A percentile compares a stretch with the other conserved stretches of the same genome.
phyloP scores from a whole-genome alignment of 2,888 invertebrate species.

The Epinotia nisella region DNA sequence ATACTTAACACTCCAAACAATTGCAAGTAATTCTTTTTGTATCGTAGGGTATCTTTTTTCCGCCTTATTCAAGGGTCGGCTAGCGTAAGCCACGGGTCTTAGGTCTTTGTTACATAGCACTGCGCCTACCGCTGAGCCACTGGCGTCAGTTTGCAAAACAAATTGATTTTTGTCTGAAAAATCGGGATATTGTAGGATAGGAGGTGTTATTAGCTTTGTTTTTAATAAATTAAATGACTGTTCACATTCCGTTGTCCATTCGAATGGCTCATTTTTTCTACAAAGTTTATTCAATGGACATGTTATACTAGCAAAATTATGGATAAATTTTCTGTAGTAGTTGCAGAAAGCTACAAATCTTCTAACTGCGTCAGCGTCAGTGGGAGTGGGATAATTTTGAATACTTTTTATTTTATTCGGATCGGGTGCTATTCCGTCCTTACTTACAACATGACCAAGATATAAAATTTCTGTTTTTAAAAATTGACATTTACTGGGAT shows the following conservation, averaged over 20 bases:
- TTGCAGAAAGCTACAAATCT: not conserved
- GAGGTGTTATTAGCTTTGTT: conserved; percentile 16
- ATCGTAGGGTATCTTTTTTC: conserved; percentile 29
- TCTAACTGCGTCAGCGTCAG: not conserved
- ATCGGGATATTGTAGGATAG: conserved; percentile 29
- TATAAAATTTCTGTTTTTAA: conserved; percentile 4
- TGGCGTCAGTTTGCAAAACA: conserved; percentile 18
- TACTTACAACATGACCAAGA: conserved; percentile 22
- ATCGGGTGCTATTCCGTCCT: conserved; percentile 19
- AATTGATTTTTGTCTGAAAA: conserved; percentile 16
- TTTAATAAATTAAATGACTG: conserved; percentile 12
- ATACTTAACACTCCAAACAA: conserved; percentile 46
- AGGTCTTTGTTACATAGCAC: conserved; percentile 19
- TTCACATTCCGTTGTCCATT: too few species aligned
- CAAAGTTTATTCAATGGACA: conserved; percentile 6
- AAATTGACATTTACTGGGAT: not conserved
- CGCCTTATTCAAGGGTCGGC: conserved; percentile 16
- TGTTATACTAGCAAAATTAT: conserved; percentile 6
- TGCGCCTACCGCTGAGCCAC: conserved; percentile 7
- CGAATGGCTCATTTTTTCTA: not conserved
- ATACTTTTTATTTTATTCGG: not conserved
- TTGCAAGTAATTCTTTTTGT: conserved; percentile 24
- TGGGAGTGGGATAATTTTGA: conserved; percentile 17
- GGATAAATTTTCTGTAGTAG: conserved; percentile 9
- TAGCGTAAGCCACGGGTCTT: conserved; percentile 29